phyloP scores from a whole-genome alignment of 2,797 vertebrate species.

The Notoglanidium macrostoma region DNA sequence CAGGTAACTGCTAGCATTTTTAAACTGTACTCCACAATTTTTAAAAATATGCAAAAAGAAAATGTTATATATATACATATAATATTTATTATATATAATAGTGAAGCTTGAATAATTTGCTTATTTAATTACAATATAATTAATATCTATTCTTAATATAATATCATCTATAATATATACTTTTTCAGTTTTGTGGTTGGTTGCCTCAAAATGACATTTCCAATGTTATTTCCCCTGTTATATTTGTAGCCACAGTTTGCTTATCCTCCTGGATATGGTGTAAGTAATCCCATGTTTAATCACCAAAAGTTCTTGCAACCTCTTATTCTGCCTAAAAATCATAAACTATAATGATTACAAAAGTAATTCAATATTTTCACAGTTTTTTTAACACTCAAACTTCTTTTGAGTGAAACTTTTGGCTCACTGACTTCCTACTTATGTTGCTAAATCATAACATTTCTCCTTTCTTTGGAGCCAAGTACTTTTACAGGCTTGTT shows the following conservation, averaged over 20 bases:
- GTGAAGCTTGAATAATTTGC: background rate
- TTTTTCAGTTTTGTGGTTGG: background rate
- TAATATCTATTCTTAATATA: background rate
- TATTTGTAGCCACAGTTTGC: slow-evolving; percentile 42
- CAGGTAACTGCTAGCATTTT: slow-evolving; percentile 27
- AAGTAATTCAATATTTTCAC: background rate
- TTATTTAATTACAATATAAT: background rate
- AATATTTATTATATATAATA: background rate
- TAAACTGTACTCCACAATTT: background rate
- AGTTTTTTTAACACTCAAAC: background rate
- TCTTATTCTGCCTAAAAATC: background rate
- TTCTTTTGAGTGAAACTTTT: background rate
- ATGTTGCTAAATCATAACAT: background rate
- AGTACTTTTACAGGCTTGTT: background rate
- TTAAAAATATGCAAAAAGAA: background rate
- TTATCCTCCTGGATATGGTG: slow-evolving; percentile 31
- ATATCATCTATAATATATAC: no score
- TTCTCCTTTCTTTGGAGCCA: background rate
- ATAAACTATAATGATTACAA: background rate
- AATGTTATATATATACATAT: no score
- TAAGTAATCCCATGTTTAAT: slow-evolving; percentile 37
- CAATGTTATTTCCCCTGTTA: background rate
- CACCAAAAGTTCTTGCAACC: background rate
- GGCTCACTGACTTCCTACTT: background rate
- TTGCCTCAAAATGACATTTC: background rate